phyloP scores from a whole-genome alignment of 1,140 invertebrate genomes.

The Frieseomelitta varia region DNA sequence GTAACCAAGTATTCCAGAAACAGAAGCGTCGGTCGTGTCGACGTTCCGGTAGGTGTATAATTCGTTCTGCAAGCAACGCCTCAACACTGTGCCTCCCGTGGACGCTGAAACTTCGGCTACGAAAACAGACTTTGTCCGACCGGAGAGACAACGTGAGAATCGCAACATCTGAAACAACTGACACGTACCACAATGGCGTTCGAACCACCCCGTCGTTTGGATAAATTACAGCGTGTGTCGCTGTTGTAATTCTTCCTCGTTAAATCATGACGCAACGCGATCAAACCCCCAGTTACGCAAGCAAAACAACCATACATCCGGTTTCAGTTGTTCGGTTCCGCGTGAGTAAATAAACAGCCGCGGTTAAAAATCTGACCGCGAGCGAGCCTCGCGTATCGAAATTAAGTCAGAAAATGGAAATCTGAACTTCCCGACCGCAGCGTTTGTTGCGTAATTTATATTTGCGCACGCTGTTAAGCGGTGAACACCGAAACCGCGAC shows the following conservation, averaged over 20 bases:
- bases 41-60: too few relatives aligned
- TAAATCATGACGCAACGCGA: not conserved
- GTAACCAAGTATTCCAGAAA: not conserved
- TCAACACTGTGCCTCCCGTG: not conserved
- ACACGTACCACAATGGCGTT: not conserved
- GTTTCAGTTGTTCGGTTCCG: slow-evolving; percentile 5
- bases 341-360: not conserved
- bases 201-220: not conserved
- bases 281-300: not conserved
- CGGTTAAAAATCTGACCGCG: not conserved
- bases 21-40: not conserved
- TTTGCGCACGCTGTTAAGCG: not conserved
- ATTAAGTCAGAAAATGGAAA: slow-evolving; percentile 14
- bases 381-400: not conserved
- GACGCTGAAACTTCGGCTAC: too few relatives aligned
- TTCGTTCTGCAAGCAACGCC: not conserved
- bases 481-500: not conserved
- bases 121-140: not conserved
- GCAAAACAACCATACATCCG: not conserved
- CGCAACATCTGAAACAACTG: not conserved
- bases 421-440: slow-evolving; percentile 6
- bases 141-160: not conserved
- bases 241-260: not conserved
- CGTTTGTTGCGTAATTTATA: not conserved
- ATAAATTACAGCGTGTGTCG: slow-evolving; percentile 1